Conservation (phyloP, 2,888 invertebrate genomes). For the Drosophila algonquin region DNA sequence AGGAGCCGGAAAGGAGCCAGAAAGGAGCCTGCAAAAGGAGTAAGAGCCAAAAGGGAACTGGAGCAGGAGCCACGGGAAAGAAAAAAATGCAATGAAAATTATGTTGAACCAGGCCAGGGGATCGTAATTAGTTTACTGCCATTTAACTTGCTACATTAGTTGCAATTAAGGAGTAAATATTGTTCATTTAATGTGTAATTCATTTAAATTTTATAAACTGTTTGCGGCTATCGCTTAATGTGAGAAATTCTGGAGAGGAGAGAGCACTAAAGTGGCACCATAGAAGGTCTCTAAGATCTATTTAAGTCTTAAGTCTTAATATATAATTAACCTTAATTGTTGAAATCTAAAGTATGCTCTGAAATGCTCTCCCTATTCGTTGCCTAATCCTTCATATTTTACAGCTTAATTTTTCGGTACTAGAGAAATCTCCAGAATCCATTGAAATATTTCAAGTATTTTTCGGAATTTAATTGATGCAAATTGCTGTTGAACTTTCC, state of each 20-base stretch:
- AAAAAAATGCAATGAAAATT: slow-evolving; percentile 38
- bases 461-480: slow-evolving; percentile 31
- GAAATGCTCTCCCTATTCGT: too few relatives aligned
- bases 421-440: slow-evolving; percentile 15
- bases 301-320: too few relatives aligned
- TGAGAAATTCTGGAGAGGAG: not conserved
- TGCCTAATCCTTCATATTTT: not conserved
- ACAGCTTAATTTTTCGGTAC: slow-evolving; percentile 4
- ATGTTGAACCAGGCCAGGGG: slow-evolving; percentile 46
- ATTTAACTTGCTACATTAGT: slow-evolving; percentile 59
- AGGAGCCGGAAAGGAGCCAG: slow-evolving; percentile 36
- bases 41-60: not conserved
- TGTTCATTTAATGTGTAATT: slow-evolving; percentile 22
- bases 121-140: slow-evolving; percentile 71
- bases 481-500: slow-evolving; percentile 31
- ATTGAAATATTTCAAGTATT: slow-evolving; percentile 14
- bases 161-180: slow-evolving; percentile 62
- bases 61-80: slow-evolving; percentile 8
- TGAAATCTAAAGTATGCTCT: too few relatives aligned
- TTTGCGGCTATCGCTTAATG: not conserved
- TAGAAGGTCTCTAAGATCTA: too few relatives aligned
- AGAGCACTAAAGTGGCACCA: too few relatives aligned
- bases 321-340: too few relatives aligned
- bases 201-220: slow-evolving; percentile 31
- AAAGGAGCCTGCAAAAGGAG: not conserved